These are phyloP conservation scores for Abrostola tripartita DNA, from an alignment of 2,888 invertebrate genomes.

Conservation along the genomic window DNA sequence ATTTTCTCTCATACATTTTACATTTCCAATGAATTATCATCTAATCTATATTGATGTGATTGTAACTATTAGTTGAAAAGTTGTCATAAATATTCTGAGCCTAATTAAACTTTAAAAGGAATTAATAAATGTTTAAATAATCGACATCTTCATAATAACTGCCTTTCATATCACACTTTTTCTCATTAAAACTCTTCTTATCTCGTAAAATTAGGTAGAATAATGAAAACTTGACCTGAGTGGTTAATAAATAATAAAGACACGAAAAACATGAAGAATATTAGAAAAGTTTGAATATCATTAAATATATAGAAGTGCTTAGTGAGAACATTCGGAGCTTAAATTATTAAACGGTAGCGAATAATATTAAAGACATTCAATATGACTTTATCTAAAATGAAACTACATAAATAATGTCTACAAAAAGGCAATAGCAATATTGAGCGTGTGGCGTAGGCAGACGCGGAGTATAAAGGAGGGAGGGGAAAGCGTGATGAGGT, in stretches of 20 bases:
- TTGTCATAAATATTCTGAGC: neutral
- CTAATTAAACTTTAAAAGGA: neutral
- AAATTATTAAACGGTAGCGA: conserved; percentile 12
- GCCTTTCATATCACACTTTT: conserved; percentile 45
- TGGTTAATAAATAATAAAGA: conserved; percentile 8
- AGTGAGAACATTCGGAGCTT: conserved; percentile 17
- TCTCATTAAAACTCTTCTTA: conserved; percentile 15
- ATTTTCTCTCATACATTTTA: conserved; percentile 28
- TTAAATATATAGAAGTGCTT: conserved; percentile 9
- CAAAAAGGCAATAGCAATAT: conserved; percentile 59
- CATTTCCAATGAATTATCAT: neutral
- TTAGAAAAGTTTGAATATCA: conserved; percentile 19
- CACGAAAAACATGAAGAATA: conserved; percentile 20
- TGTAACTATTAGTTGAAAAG: neutral
- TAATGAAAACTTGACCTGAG: neutral
- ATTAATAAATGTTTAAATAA: conserved; percentile 6
- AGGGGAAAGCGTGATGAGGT: conserved; percentile 79
- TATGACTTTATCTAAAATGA: conserved; percentile 58
- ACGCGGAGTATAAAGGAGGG: conserved; percentile 58
- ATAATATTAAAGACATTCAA: conserved; percentile 31
- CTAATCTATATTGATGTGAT: neutral
- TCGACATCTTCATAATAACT: conserved; percentile 21
- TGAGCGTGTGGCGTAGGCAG: conserved; percentile 58
- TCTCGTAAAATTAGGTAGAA: neutral
- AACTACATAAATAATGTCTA: conserved; percentile 57